Evolutionary conservation across 2,113 vertebrate species (phyloP).

Genomic region (Sander vitreus): DNA sequence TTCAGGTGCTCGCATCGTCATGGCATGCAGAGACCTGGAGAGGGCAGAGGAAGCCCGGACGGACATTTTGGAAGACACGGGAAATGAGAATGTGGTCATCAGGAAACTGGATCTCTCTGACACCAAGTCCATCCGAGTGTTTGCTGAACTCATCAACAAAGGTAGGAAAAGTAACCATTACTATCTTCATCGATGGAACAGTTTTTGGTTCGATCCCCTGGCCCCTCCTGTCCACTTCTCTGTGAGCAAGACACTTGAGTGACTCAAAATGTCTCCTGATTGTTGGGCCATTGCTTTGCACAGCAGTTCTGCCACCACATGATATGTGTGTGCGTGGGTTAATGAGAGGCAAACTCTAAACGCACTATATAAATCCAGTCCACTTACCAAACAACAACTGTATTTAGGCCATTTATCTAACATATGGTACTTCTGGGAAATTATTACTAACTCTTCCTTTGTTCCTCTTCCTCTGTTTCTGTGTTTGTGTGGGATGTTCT

Average conservation of each 20-base stretch:
- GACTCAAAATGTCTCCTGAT: neutral
- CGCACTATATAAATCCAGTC: neutral
- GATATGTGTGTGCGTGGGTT: neutral
- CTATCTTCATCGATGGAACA: neutral
- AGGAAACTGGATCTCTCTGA: conserved; percentile 85
- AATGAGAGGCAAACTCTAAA: neutral
- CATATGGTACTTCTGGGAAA: neutral
- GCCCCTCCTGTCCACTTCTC: neutral
- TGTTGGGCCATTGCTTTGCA: neutral
- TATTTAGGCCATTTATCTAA: neutral
- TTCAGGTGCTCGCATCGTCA: conserved; percentile 84
- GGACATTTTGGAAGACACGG: conserved; percentile 82
- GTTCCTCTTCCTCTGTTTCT: too few species aligned
- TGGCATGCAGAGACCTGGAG: conserved; percentile 85
- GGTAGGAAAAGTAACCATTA: conserved; percentile 52
- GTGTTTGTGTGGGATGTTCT: neutral
- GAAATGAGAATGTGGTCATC: conserved; percentile 81
- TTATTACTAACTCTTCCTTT: neutral
- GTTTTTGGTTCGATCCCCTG: neutral
- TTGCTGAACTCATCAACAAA: conserved; percentile 81
- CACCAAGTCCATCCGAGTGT: conserved; percentile 81
- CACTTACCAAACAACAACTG: neutral
- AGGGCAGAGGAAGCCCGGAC: conserved; percentile 78
- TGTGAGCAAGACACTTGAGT: neutral
- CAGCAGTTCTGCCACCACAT: neutral